A percentile compares a stretch with the other conserved stretches of the same genome.
phyloP scores from a whole-genome alignment of 2,797 vertebrate species.

The Hafferia zeledoni region DNA sequence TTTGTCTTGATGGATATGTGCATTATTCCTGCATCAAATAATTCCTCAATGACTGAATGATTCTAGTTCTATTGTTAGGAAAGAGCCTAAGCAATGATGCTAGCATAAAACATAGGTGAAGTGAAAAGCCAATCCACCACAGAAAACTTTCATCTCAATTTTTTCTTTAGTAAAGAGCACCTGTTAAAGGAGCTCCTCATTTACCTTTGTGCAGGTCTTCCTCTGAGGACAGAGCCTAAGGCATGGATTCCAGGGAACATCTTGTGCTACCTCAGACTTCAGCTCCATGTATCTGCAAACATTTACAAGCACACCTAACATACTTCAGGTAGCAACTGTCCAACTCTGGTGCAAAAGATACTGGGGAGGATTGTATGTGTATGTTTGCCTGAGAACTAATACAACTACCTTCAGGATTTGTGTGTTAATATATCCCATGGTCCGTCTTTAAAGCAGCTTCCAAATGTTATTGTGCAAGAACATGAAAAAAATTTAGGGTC shows the following conservation, averaged over 20 bases:
- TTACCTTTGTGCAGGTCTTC: background rate
- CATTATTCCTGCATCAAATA: background rate
- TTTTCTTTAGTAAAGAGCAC: background rate
- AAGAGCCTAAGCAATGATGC: background rate
- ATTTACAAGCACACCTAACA: background rate
- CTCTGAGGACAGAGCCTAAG: background rate
- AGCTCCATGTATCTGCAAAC: background rate
- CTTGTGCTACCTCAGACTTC: background rate
- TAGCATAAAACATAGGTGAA: background rate
- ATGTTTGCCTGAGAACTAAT: background rate
- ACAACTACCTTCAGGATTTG: background rate
- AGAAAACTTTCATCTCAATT: background rate
- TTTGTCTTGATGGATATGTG: background rate
- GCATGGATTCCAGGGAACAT: background rate
- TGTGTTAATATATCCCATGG: background rate
- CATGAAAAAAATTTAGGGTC: background rate
- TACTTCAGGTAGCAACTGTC: background rate
- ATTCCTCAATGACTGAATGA: background rate
- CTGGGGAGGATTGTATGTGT: background rate
- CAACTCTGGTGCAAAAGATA: background rate
- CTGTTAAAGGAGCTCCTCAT: background rate
- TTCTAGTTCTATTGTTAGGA: background rate
- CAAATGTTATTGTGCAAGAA: background rate
- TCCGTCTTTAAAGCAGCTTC: background rate
- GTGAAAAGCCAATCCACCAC: background rate